These are phyloP conservation scores for Onychomys arenicola DNA, from an alignment of 2,797 vertebrate species.

Conservation along the genomic window DNA sequence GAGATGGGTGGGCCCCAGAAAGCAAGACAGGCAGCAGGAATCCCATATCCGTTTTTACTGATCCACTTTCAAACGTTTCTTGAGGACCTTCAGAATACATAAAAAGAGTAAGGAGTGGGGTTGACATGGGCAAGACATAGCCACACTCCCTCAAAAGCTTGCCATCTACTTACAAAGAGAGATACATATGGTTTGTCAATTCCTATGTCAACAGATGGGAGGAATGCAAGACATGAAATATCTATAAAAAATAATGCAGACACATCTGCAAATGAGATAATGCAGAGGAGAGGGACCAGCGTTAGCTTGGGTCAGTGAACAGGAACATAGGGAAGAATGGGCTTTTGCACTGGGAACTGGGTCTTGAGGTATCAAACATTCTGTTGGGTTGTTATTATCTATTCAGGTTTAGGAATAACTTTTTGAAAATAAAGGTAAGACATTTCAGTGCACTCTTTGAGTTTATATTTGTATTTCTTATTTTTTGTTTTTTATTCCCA, in stretches of 20 bases:
- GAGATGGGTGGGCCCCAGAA: not conserved
- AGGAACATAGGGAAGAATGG: not conserved
- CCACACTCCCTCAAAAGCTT: not conserved
- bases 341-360: not conserved
- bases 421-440: constrained; percentile 33
- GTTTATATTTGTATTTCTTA: not conserved
- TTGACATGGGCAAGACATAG: not conserved
- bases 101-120: not conserved
- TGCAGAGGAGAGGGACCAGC: not conserved
- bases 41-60: not conserved
- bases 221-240: not conserved
- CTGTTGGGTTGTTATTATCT: not conserved
- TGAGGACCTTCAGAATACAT: not conserved
- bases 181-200: not conserved
- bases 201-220: not conserved
- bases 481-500: constrained; percentile 46
- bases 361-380: not conserved
- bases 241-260: not conserved
- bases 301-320: not conserved
- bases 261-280: not conserved
- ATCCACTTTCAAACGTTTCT: not conserved
- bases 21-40: not conserved
- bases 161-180: not conserved
- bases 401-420: constrained; percentile 11
- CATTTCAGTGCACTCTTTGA: constrained; percentile 25